These are phyloP conservation scores for Mus minutoides DNA, from an alignment of 2,797 vertebrate genomes.

Conservation along the genomic window DNA sequence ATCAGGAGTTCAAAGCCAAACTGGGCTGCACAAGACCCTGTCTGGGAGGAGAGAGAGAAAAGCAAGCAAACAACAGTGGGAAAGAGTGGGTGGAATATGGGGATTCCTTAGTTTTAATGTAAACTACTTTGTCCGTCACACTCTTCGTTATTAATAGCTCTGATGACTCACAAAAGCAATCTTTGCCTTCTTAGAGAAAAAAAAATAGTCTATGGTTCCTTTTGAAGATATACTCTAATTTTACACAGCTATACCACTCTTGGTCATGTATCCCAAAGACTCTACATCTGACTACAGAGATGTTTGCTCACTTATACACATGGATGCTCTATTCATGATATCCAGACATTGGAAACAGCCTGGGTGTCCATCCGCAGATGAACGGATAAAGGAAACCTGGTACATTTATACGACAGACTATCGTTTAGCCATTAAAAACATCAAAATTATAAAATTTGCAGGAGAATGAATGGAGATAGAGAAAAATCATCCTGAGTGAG, in stretches of 20 bases:
- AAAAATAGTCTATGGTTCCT: neutral
- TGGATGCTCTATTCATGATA: neutral
- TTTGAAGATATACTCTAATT: neutral
- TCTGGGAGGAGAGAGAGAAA: neutral
- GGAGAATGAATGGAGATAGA: neutral
- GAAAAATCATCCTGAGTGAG: neutral
- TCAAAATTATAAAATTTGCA: neutral
- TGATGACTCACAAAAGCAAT: neutral
- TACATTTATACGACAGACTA: neutral
- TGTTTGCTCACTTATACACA: neutral
- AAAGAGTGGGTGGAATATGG: neutral
- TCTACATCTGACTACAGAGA: neutral
- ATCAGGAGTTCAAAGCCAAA: neutral
- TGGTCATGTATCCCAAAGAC: neutral
- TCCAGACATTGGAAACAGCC: neutral
- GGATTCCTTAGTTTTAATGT: neutral
- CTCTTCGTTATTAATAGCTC: neutral
- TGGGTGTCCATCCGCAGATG: neutral
- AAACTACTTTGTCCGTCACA: neutral
- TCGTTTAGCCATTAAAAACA: neutral
- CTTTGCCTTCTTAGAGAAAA: neutral
- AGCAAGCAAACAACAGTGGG: neutral
- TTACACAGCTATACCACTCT: neutral
- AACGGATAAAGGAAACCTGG: neutral
- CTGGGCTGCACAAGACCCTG: neutral